Conservation (phyloP, 2,888 invertebrate species). For the Crioceris asparagi region DNA sequence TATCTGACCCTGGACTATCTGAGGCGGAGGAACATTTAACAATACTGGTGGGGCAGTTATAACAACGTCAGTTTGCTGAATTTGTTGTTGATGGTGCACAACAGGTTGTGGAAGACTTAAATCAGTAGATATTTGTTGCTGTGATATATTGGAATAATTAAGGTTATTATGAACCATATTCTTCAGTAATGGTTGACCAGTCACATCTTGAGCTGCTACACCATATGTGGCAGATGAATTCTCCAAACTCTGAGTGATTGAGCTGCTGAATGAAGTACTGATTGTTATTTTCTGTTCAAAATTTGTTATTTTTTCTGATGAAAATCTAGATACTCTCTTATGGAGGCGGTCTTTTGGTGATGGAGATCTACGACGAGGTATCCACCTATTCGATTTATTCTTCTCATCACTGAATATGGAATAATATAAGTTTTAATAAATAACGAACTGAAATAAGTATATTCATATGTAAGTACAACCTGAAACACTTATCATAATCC, state of each 20-base stretch:
- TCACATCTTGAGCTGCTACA: constrained; percentile 27
- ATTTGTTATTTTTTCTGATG: constrained; percentile 28
- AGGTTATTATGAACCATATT: constrained; percentile 7
- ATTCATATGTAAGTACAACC: constrained; percentile 7
- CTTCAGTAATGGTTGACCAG: constrained; percentile 30
- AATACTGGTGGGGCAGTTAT: constrained; percentile 33
- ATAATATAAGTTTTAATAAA: no score
- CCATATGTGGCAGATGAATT: constrained; percentile 13
- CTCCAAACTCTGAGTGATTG: constrained; percentile 13
- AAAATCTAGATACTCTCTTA: constrained; percentile 32
- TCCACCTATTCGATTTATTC: constrained; percentile 27
- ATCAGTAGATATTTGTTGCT: neutral
- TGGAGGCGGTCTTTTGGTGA: constrained; percentile 26
- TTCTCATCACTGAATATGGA: constrained; percentile 31
- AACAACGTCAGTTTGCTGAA: constrained; percentile 21
- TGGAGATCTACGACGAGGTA: constrained; percentile 26
- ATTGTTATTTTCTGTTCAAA: constrained; percentile 35
- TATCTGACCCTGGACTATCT: constrained; percentile 27
- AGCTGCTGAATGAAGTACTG: constrained; percentile 28
- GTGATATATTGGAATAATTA: neutral
- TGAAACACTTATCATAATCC: constrained; percentile 17
- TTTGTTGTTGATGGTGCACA: constrained; percentile 17
- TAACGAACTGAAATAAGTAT: neutral
- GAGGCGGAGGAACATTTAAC: constrained; percentile 35
- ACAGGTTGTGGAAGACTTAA: constrained; percentile 9